phyloP scores from a whole-genome alignment of 1,140 invertebrate species.

The Trichonephila clavata region DNA sequence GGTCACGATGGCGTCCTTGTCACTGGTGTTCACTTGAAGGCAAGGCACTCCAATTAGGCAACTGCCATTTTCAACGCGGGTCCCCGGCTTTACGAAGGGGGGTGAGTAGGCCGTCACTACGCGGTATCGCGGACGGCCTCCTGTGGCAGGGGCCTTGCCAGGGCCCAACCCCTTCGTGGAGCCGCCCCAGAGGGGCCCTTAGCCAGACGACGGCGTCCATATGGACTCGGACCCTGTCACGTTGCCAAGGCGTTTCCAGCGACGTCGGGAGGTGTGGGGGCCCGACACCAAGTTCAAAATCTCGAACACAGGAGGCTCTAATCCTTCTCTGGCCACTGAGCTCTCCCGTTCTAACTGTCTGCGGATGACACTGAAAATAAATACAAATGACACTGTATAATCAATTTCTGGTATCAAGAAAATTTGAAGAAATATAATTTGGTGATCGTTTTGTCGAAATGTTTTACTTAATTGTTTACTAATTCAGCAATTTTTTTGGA shows the following conservation, averaged over 20 bases:
- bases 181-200: conserved; percentile 83
- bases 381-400: too few species aligned
- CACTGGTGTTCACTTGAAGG: conserved; percentile 83
- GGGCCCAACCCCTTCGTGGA: conserved; percentile 83
- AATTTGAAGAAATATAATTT: too few species aligned
- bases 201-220: conserved; percentile 94
- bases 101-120: conserved; percentile 93
- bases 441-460: too few species aligned
- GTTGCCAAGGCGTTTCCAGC: conserved; percentile 89
- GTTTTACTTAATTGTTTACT: too few species aligned
- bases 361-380: conserved; percentile 48
- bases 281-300: conserved; percentile 77
- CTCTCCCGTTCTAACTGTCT: conserved; percentile 70
- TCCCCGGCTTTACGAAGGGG: conserved; percentile 91
- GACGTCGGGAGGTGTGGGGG: conserved; percentile 71
- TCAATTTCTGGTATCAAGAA: too few species aligned
- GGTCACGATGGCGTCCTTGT: conserved; percentile 79
- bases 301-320: conserved; percentile 77
- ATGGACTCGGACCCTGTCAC: conserved; percentile 87
- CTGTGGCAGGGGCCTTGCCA: conserved; percentile 80
- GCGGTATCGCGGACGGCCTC: conserved; percentile 87
- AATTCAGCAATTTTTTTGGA: too few species aligned
- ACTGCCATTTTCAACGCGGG: conserved; percentile 80
- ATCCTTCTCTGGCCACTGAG: conserved; percentile 56
- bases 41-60: conserved; percentile 86